Percentiles rank a stretch among this genome's conserved stretches.
These are phyloP conservation scores for Sialis fuliginosa DNA, from an alignment of 2,888 invertebrate genomes.

Conservation along the genomic window DNA sequence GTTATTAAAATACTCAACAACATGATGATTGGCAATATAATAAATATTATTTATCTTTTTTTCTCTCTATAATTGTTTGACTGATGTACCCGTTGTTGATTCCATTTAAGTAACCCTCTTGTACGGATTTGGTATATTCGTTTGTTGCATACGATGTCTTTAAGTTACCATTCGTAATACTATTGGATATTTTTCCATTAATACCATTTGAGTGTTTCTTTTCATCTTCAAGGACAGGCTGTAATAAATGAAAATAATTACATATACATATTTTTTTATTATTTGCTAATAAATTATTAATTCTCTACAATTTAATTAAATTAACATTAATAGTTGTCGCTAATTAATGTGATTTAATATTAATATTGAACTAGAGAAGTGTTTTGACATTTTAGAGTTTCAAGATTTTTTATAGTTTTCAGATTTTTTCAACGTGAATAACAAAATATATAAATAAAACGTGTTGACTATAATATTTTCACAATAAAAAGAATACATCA, in stretches of 20 bases:
- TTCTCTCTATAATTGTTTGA: slow-evolving; percentile 12
- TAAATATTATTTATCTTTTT: slow-evolving; percentile 3
- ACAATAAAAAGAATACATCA: not conserved
- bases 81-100: slow-evolving; percentile 42
- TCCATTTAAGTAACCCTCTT: slow-evolving; percentile 43
- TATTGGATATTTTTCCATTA: slow-evolving; percentile 24
- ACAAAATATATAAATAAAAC: too few species aligned
- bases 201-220: slow-evolving; percentile 8
- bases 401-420: too few species aligned
- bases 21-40: not conserved
- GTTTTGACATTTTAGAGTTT: too few species aligned
- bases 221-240: slow-evolving; percentile 45
- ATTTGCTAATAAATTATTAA: not conserved
- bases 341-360: too few species aligned
- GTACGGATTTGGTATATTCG: slow-evolving; percentile 34
- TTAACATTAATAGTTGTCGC: too few species aligned
- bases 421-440: too few species aligned
- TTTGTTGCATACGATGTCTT: slow-evolving; percentile 31
- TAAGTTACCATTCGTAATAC: slow-evolving; percentile 20
- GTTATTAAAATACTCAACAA: not conserved
- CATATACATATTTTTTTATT: not conserved
- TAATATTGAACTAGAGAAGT: too few species aligned
- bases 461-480: not conserved
- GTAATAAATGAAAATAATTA: slow-evolving; percentile 16
- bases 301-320: not conserved